Percentiles rank a stretch among this genome's conserved stretches.
Conservation (phyloP, 2,113 vertebrate species). For the Percina caprodes region DNA sequence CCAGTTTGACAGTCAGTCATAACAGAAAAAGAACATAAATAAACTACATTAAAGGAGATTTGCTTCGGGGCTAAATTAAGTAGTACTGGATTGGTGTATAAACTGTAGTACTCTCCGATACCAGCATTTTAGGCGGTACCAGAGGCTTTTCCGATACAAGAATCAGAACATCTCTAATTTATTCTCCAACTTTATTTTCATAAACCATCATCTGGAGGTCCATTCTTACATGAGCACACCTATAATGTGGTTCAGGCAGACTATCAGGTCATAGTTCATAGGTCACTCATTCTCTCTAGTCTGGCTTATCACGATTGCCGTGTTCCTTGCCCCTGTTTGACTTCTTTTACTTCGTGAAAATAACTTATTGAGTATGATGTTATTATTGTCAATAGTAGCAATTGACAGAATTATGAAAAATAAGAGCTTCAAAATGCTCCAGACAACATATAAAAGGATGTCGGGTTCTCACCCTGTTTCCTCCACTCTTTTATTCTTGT, state of each 20-base stretch:
- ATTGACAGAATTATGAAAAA: not conserved
- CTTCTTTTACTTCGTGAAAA: not conserved
- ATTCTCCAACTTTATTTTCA: too few relatives aligned
- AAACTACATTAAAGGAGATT: too few relatives aligned
- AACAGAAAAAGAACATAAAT: too few relatives aligned
- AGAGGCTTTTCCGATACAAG: too few relatives aligned
- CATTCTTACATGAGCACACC: not conserved
- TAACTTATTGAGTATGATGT: not conserved
- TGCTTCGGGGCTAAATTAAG: too few relatives aligned
- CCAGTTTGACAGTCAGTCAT: too few relatives aligned
- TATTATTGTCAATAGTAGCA: not conserved
- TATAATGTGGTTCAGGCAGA: not conserved
- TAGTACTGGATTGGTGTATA: too few relatives aligned
- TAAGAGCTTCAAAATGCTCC: not conserved
- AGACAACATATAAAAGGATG: not conserved
- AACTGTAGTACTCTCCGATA: too few relatives aligned
- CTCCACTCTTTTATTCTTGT: not conserved
- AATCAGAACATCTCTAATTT: too few relatives aligned
- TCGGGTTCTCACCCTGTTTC: not conserved
- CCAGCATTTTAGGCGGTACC: too few relatives aligned
- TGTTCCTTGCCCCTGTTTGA: not conserved
- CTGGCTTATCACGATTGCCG: not conserved
- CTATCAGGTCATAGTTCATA: not conserved
- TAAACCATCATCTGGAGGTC: not conserved
- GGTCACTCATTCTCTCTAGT: not conserved